phyloP scores from a whole-genome alignment of 2,888 invertebrate genomes.

The Allophyes oxyacanthae region DNA sequence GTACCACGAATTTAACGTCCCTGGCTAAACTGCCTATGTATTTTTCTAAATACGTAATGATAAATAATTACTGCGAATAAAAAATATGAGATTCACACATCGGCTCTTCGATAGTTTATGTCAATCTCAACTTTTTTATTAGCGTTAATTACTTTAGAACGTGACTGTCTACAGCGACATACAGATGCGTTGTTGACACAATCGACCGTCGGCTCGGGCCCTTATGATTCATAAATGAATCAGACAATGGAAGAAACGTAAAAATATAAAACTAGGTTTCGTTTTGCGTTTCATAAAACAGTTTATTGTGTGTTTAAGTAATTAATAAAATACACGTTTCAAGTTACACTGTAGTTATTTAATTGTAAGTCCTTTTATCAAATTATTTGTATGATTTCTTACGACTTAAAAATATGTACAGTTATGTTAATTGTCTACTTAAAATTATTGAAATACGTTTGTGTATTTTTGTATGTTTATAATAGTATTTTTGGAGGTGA shows the following conservation, averaged over 20 bases:
- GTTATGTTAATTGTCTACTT: slow-evolving; percentile 35
- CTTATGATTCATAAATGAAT: slow-evolving; percentile 21
- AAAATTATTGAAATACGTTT: slow-evolving; percentile 45
- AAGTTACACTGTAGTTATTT: slow-evolving; percentile 40
- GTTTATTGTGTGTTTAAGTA: slow-evolving; percentile 18
- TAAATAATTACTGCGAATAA: too few relatives aligned
- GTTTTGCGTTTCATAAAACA: slow-evolving; percentile 3
- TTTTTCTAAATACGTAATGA: too few relatives aligned
- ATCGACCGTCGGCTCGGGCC: not conserved
- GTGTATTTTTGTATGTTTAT: slow-evolving; percentile 49
- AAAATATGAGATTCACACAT: too few relatives aligned
- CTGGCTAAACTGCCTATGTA: too few relatives aligned
- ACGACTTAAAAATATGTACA: slow-evolving; percentile 42
- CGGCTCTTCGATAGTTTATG: too few relatives aligned
- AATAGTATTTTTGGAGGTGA: slow-evolving; percentile 55
- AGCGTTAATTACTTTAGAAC: too few relatives aligned
- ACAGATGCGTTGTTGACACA: too few relatives aligned
- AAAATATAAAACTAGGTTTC: slow-evolving; percentile 30
- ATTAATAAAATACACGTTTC: slow-evolving; percentile 17
- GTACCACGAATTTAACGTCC: too few relatives aligned
- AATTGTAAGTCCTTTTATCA: slow-evolving; percentile 41
- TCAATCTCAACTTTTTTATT: not conserved
- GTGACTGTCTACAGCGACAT: too few relatives aligned
- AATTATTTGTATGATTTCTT: slow-evolving; percentile 50
- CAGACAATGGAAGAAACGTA: slow-evolving; percentile 1